These are phyloP conservation scores for Poeciliopsis retropinna DNA, from an alignment of 2,113 vertebrate species.

Conservation along the genomic window DNA sequence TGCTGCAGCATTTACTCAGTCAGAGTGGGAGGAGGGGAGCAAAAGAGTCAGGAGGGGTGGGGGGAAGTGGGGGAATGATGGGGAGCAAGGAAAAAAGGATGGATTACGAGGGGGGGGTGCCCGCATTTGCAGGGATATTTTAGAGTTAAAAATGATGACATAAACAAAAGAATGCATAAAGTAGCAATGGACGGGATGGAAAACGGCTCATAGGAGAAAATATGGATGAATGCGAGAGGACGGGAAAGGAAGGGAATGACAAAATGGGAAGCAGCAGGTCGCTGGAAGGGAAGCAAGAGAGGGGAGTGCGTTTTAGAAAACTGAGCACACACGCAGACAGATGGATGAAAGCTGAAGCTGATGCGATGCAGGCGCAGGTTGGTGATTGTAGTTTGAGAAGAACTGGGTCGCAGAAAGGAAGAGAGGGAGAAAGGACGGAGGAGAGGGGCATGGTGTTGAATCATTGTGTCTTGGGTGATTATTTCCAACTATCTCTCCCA, in stretches of 20 bases:
- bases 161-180: constrained; percentile 55
- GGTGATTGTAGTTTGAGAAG: constrained; percentile 56
- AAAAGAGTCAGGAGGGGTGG: constrained; percentile 52
- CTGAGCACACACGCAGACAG: constrained; percentile 31
- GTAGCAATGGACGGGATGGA: constrained; percentile 37
- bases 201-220: constrained; percentile 33
- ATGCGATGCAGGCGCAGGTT: constrained; percentile 51
- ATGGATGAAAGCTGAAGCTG: constrained; percentile 31
- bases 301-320: constrained; percentile 38
- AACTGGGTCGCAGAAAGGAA: constrained; percentile 68
- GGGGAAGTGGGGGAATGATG: constrained; percentile 43
- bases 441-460: constrained; percentile 65
- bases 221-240: constrained; percentile 50
- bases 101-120: constrained; percentile 17
- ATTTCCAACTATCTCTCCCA: constrained; percentile 50
- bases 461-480: constrained; percentile 74
- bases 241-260: constrained; percentile 29
- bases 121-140: constrained; percentile 32
- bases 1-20: constrained; percentile 81
- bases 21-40: constrained; percentile 73
- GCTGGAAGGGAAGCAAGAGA: constrained; percentile 8
- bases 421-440: constrained; percentile 43
- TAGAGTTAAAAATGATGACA: background rate
- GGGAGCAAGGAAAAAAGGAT: constrained; percentile 45
- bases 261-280: constrained; percentile 32